A percentile compares a stretch with the other conserved stretches of the same genome.
Evolutionary conservation across 2,888 invertebrate species (phyloP).

Genomic region (Oasisia sp.): DNA sequence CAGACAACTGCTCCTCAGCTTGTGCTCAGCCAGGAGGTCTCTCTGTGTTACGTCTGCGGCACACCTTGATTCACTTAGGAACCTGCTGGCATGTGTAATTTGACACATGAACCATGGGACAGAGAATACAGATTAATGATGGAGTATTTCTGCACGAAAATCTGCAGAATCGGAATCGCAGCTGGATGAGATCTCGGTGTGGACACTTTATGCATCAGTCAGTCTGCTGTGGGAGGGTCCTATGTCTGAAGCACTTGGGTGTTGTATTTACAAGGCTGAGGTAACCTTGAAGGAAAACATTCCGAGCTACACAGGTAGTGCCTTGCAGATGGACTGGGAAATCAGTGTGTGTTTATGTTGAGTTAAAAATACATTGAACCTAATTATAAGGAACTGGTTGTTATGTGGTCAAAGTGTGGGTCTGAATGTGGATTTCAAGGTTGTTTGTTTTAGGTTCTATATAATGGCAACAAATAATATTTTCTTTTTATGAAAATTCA

Average conservation of each 20-base stretch:
- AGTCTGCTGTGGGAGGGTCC: background rate
- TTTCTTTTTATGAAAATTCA: background rate
- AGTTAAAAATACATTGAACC: background rate
- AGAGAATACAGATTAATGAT: background rate
- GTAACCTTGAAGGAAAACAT: background rate
- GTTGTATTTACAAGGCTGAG: background rate
- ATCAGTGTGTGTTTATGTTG: background rate
- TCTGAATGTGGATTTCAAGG: too few relatives aligned
- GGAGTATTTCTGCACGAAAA: background rate
- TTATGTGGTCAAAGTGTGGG: too few relatives aligned
- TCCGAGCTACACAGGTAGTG: background rate
- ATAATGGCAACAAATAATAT: background rate
- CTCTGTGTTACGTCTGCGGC: background rate
- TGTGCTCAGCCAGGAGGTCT: background rate
- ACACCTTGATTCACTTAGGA: background rate
- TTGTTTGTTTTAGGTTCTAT: too few relatives aligned
- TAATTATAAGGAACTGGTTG: too few relatives aligned
- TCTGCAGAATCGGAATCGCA: background rate
- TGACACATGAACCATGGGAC: background rate
- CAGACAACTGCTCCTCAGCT: background rate
- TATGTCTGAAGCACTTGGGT: background rate
- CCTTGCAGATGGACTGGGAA: background rate
- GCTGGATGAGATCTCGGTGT: background rate
- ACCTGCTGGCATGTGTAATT: background rate
- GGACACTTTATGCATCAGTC: background rate